Base-by-base conservation (phyloP, 2,113 vertebrate species). In the Sialia sialis region DNA sequence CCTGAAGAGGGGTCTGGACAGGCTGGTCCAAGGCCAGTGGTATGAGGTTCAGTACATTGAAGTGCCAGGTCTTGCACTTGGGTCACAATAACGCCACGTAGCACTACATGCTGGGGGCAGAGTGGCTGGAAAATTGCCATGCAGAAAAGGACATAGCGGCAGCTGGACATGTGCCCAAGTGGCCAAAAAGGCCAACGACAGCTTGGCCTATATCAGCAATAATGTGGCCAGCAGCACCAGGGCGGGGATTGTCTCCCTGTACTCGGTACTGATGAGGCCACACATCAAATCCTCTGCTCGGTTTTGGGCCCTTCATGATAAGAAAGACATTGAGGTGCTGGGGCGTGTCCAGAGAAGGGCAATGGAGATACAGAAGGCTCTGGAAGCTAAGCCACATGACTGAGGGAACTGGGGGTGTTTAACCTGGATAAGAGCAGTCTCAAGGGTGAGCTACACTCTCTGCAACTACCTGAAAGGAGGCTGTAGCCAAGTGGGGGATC, bases 281-380 rank as follows among this genome's bases (percentile, higher is more conserved):
- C 13, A 41, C 3, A 10, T 51, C 16, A 21, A 43, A 41, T 29
- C 18, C 10, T 48, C 12, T 7, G 8, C 21, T 20, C 43, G 16
- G 7, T 49, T 67, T 16, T 75, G 16, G 15, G 29, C 8, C 10
- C 13, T 13, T 36, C 30, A 26, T 16, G 8, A 13, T 9, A 30
- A 58, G 19, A 66, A 48, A 7, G 25, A 34, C 60, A 9, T 5
- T 23, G 30, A 41, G 4, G 16, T 30, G 5, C 30, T 30, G 43
- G 36, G 51, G 16, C 0, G 0, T 7, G 4, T 17, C 20, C 20
- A 43, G 43, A 49, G 43, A 30, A 43, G 13, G 52, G 36, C 36
- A 67, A 11, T 41, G 23, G 29, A 56, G 19, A 23, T 66, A 16
- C 3, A 4, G 13, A 66, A 25, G 13, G 16, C n/a, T 49, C 30